Conservation (phyloP, 2,888 invertebrate genomes). For the Chesias legatella region DNA sequence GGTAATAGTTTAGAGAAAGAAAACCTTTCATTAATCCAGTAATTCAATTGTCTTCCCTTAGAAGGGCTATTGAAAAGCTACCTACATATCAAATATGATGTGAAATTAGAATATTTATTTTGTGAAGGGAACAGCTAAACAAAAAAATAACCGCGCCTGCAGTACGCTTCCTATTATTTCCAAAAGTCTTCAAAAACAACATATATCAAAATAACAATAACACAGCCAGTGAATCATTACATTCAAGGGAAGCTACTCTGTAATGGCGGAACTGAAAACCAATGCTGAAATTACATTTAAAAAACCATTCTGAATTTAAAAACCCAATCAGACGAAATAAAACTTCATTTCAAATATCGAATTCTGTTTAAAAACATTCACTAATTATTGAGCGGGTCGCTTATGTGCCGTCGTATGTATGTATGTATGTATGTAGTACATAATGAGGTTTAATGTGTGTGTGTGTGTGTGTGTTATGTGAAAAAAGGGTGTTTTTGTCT, state of each 20-base stretch:
- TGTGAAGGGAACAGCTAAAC: too few species aligned
- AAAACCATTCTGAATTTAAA: slow-evolving; percentile 28
- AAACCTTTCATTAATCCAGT: too few species aligned
- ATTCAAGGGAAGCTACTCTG: slow-evolving; percentile 8
- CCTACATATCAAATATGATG: too few species aligned
- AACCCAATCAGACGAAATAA: slow-evolving; percentile 47
- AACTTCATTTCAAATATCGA: slow-evolving; percentile 72
- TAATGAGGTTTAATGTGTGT: slow-evolving; percentile 41
- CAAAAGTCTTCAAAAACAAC: too few species aligned
- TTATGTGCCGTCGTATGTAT: slow-evolving; percentile 34
- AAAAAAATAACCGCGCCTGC: too few species aligned
- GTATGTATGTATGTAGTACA: slow-evolving; percentile 35
- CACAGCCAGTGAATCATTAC: neutral
- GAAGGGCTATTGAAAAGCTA: too few species aligned
- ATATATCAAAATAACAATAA: too few species aligned
- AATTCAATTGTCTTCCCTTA: too few species aligned
- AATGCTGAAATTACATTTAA: slow-evolving; percentile 23
- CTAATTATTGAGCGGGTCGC: slow-evolving; percentile 68
- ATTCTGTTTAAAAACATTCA: slow-evolving; percentile 72
- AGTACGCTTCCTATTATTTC: too few species aligned
- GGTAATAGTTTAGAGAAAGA: too few species aligned
- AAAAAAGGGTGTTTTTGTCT: slow-evolving; percentile 78
- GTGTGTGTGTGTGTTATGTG: slow-evolving; percentile 58
- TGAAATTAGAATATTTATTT: too few species aligned
- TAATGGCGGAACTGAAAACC: slow-evolving; percentile 12